Base-by-base conservation (phyloP, 2,888 invertebrate genomes). In the Sphaerophoria taeniata region DNA sequence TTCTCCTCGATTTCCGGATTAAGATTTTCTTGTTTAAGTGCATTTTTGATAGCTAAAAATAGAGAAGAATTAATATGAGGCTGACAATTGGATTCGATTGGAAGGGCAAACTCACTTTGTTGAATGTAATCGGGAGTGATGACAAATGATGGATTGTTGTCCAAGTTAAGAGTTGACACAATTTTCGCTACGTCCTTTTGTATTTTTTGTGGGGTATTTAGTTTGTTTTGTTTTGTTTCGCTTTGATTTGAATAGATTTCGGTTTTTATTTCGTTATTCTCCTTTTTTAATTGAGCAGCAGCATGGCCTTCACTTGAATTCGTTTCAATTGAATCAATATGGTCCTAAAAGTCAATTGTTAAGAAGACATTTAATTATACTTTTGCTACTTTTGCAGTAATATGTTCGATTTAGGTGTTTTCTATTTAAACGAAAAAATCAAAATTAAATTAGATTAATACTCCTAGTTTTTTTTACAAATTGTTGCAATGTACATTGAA, bases 1-100 rank as follows among this genome's bases (percentile, higher is more conserved):
- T 98, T 98, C 89, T 98, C 97, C 91, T 98, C 97, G 87, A 98
- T 97, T 92, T 98, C 98, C 0, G 98, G 98, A 91, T 97, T 96
- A 33, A 98, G 93, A 91, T 97, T 97, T 89, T 97, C 97, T 92
- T 97, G 97, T 92, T 96, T 96, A 82, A 98, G 92, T n/a, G 97
- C 98, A 91, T 96, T 97, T 92, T 96, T 96, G 88, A 98, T 97
- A 12, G 98, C 98, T 97, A 93, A 73, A 93, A 92, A 87, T 69
- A 71, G 33, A 47, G 16, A 60, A 63, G 12, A 43, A 43, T 43
- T 43, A 11, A 39, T 43, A 43, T 43, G 12, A 9, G 11, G 12
- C 43, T 24, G 24, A 6, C 43, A 9, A 43, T 9, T 12, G 12
- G 9, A 3, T 6, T 43, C n/a, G n/a, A 9, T 4, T 39, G 9